phyloP scores from a whole-genome alignment of 1,140 invertebrate genomes.

The Lucilia cuprina region DNA sequence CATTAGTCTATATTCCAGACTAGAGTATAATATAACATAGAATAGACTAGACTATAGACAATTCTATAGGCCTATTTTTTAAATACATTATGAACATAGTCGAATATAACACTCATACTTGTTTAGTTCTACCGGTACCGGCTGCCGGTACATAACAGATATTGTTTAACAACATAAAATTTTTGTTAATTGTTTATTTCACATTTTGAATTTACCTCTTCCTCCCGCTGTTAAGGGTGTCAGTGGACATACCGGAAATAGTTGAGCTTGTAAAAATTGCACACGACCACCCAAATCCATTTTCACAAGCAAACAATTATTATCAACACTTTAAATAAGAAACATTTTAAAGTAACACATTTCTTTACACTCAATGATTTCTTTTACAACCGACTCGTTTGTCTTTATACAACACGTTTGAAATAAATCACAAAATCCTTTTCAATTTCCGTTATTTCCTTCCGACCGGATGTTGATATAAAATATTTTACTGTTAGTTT shows the following conservation, averaged over 20 bases:
- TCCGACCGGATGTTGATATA: background rate
- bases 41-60: too few relatives aligned
- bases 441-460: conserved; percentile 1
- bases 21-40: too few relatives aligned
- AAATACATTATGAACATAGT: too few relatives aligned
- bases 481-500: background rate
- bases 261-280: conserved; percentile 65
- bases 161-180: too few relatives aligned
- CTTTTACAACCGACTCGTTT: background rate
- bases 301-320: background rate
- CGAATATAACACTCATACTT: too few relatives aligned
- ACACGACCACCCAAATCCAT: conserved; percentile 56
- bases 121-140: too few relatives aligned
- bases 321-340: background rate
- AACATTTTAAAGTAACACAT: background rate
- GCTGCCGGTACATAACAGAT: too few relatives aligned
- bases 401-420: background rate
- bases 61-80: too few relatives aligned
- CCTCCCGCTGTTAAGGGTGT: conserved; percentile 46
- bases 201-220: conserved; percentile 48
- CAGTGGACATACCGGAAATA: conserved; percentile 64
- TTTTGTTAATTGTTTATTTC: too few relatives aligned
- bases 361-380: background rate
- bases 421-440: conserved; percentile 5
- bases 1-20: too few relatives aligned